These are phyloP conservation scores for Acanthopleura granulata DNA, from an alignment of 2,888 invertebrate genomes.

Conservation along the genomic window DNA sequence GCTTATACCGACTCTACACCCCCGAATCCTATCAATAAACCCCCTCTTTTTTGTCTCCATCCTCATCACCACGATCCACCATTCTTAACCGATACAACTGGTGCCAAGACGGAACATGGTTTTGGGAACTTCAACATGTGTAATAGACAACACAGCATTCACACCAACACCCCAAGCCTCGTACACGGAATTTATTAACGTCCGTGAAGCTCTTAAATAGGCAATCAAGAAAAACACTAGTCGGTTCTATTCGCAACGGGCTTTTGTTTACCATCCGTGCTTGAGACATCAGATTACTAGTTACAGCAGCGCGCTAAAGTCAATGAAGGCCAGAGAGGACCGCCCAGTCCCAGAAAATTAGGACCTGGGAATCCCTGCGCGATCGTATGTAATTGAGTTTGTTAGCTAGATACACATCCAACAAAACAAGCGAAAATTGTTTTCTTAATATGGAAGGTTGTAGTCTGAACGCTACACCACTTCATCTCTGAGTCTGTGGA, in stretches of 20 bases:
- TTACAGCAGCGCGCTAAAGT: not conserved
- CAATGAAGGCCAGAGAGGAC: not conserved
- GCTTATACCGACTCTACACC: not conserved
- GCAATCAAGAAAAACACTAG: slow-evolving; percentile 14
- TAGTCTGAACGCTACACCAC: not conserved
- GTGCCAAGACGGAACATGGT: not conserved
- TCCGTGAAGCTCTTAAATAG: slow-evolving; percentile 6
- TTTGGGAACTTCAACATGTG: slow-evolving; percentile 16
- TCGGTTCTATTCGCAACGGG: not conserved
- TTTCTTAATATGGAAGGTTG: slow-evolving; percentile 7
- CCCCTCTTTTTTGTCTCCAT: not conserved
- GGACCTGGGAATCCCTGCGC: not conserved
- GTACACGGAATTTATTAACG: not conserved
- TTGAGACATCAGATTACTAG: not conserved
- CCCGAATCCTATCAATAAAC: slow-evolving; percentile 15
- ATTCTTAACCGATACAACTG: not conserved
- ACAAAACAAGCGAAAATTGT: slow-evolving; percentile 17
- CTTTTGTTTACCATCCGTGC: slow-evolving; percentile 13
- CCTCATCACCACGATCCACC: not conserved
- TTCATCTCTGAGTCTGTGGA: not conserved
- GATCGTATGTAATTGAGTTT: slow-evolving; percentile 5
- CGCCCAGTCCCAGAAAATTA: not conserved
- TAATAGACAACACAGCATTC: slow-evolving; percentile 8
- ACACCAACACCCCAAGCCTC: not conserved
- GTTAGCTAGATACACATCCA: slow-evolving; percentile 15